Percentiles rank a stretch among this genome's conserved stretches.
These are phyloP conservation scores for Mamestra brassicae DNA, from an alignment of 2,888 invertebrate genomes.

Conservation along the genomic window DNA sequence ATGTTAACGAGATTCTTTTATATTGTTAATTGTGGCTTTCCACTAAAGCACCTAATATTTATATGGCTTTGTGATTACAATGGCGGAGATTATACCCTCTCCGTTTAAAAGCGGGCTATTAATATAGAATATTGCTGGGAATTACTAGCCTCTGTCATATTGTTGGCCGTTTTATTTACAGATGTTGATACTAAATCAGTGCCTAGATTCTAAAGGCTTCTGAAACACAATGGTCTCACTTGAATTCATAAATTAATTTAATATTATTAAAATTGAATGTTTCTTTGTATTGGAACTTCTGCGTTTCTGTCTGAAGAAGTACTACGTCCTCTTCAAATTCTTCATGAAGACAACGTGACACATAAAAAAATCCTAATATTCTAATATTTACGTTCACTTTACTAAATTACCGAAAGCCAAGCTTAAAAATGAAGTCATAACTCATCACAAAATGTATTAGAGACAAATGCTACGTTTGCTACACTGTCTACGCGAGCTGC, in stretches of 20 bases:
- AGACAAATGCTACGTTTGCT: constrained; percentile 74
- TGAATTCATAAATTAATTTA: background rate
- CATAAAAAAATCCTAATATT: constrained; percentile 26
- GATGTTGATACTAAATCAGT: constrained; percentile 12
- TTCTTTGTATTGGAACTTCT: background rate
- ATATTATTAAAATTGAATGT: background rate
- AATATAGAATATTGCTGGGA: constrained; percentile 55
- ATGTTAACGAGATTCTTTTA: constrained; percentile 58
- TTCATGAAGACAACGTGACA: constrained; percentile 9
- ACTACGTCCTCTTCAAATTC: too few relatives aligned
- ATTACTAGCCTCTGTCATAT: constrained; percentile 17
- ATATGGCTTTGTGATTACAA: constrained; percentile 57
- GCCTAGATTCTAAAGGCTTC: constrained; percentile 18
- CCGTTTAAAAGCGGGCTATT: constrained; percentile 55
- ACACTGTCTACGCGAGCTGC: constrained; percentile 64
- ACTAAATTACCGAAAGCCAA: constrained; percentile 59
- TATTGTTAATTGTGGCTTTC: constrained; percentile 58
- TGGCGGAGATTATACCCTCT: constrained; percentile 54
- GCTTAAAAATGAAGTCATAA: constrained; percentile 74
- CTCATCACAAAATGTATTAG: constrained; percentile 72
- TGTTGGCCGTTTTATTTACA: constrained; percentile 10
- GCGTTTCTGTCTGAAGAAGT: background rate
- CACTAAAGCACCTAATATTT: constrained; percentile 55
- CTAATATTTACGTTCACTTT: constrained; percentile 38
- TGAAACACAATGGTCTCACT: constrained; percentile 3